These are phyloP conservation scores for Pseudomyrmex cubaensis DNA, from an alignment of 1,140 invertebrate genomes.

Conservation along the genomic window DNA sequence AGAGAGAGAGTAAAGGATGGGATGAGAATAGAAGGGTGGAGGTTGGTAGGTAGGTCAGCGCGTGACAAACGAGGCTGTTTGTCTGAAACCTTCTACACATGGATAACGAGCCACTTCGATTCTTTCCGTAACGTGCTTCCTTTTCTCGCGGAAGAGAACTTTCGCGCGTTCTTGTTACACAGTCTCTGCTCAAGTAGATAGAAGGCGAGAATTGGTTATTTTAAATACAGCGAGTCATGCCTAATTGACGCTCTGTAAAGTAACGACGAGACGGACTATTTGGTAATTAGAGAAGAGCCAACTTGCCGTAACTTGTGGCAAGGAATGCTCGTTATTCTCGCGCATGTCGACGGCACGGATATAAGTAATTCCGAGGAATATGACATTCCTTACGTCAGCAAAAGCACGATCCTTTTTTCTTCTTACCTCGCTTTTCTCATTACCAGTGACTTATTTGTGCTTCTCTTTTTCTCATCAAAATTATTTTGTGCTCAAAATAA, in stretches of 20 bases:
- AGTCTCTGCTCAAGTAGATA: conserved; percentile 23
- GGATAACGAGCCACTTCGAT: conserved; percentile 80
- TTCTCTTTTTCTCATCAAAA: not conserved
- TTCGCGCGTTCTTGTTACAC: conserved; percentile 40
- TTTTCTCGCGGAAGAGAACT: conserved; percentile 47
- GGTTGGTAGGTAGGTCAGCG: conserved; percentile 75
- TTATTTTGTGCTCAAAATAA: not conserved
- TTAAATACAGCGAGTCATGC: conserved; percentile 76
- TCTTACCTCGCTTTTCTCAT: conserved; percentile 4
- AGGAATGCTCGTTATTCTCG: conserved; percentile 50
- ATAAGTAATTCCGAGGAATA: conserved; percentile 39
- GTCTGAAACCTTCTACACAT: conserved; percentile 77
- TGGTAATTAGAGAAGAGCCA: conserved; percentile 57
- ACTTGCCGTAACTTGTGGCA: conserved; percentile 31
- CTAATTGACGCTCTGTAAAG: conserved; percentile 78
- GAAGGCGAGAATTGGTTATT: conserved; percentile 77
- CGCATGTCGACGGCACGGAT: conserved; percentile 1
- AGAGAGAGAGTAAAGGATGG: not conserved
- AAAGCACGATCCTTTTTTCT: conserved; percentile 4
- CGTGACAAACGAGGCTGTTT: conserved; percentile 83
- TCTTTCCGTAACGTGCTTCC: conserved; percentile 63
- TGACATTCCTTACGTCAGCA: conserved; percentile 39
- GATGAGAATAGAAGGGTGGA: too few relatives aligned
- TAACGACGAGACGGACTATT: conserved; percentile 71
- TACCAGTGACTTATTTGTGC: not conserved